These are phyloP conservation scores for Mustelus asterias DNA, from an alignment of 2,113 vertebrate species.

Conservation along the genomic window DNA sequence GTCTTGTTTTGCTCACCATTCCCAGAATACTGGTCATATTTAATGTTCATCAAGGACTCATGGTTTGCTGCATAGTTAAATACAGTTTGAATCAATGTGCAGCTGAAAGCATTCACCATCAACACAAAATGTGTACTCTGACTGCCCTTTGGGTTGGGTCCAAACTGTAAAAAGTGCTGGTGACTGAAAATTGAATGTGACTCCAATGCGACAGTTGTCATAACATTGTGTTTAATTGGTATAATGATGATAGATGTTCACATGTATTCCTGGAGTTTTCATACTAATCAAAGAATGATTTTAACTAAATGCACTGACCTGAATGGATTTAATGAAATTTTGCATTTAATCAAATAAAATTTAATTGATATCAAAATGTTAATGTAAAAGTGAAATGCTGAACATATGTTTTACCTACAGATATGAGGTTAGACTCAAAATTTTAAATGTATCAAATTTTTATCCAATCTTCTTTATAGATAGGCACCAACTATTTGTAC, in stretches of 20 bases:
- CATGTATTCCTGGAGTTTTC: not conserved
- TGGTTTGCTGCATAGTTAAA: not conserved
- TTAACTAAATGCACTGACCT: not conserved
- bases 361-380: not conserved
- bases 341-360: not conserved
- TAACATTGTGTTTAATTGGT: slow-evolving; percentile 1
- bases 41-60: not conserved
- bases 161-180: slow-evolving; percentile 1
- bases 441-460: not conserved
- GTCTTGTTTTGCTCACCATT: not conserved
- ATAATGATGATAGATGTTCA: not conserved
- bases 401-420: not conserved
- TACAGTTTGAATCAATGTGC: not conserved
- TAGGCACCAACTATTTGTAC: not conserved
- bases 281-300: not conserved
- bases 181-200: slow-evolving; percentile 15
- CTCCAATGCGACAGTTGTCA: not conserved
- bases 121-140: not conserved
- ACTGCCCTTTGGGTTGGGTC: not conserved
- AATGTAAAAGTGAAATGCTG: not conserved
- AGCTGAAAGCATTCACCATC: not conserved
- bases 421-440: not conserved
- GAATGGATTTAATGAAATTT: not conserved
- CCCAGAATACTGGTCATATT: not conserved
- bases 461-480: not conserved